These are phyloP conservation scores for Thomomys bottae DNA, from an alignment of 2,113 vertebrate genomes.

Conservation along the genomic window DNA sequence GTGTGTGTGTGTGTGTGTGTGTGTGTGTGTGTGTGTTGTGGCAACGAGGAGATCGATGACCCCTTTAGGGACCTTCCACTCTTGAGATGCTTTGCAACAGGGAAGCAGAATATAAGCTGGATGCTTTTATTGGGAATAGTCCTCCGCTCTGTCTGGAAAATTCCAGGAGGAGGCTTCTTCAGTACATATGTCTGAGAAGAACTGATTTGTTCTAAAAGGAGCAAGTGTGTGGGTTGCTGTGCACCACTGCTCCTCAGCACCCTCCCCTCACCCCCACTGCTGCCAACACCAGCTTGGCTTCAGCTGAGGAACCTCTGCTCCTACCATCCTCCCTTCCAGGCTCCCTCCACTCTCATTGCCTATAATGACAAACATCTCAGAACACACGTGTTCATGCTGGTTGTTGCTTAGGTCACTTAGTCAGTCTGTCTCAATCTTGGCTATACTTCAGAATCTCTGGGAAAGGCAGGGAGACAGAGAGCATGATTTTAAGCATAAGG, in stretches of 20 bases:
- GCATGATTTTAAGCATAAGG: not conserved
- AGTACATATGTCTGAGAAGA: slow-evolving; percentile 73
- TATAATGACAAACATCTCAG: not conserved
- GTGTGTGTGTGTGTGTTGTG: too few species aligned
- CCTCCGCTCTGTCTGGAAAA: slow-evolving; percentile 75
- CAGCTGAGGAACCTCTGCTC: slow-evolving; percentile 33
- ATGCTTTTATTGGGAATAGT: slow-evolving; percentile 39
- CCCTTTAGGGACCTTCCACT: not conserved
- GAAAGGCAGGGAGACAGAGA: not conserved
- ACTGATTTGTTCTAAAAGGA: slow-evolving; percentile 80
- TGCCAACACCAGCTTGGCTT: slow-evolving; percentile 37
- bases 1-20: too few species aligned
- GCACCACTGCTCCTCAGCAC: slow-evolving; percentile 43
- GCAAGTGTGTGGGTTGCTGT: slow-evolving; percentile 71
- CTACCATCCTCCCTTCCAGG: not conserved
- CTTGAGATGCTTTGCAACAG: slow-evolving; percentile 1
- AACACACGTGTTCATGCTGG: not conserved
- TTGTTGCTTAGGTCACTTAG: not conserved
- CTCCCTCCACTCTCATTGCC: not conserved
- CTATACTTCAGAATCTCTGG: not conserved
- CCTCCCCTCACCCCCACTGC: slow-evolving; percentile 56
- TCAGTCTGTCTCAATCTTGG: not conserved
- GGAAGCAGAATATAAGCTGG: slow-evolving; percentile 28
- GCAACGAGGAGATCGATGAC: not conserved
- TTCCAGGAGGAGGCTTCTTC: slow-evolving; percentile 76